Percentiles rank a stretch among this genome's conserved stretches.
Evolutionary conservation across 2,888 invertebrate genomes (phyloP).

Genomic region (Lasioglossum pauxillum): DNA sequence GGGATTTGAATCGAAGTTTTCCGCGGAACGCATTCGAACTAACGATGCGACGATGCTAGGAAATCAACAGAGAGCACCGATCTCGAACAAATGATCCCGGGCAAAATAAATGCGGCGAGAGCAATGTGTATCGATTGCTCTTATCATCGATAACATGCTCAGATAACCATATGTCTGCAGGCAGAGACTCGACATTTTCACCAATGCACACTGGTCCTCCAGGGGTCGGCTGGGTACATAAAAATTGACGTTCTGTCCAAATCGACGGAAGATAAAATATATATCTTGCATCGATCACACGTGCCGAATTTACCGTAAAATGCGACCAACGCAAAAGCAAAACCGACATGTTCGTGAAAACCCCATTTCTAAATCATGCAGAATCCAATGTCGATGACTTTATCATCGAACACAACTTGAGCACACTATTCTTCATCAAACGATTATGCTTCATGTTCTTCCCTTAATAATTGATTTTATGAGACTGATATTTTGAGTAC

Average conservation of each 20-base stretch:
- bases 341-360: neutral
- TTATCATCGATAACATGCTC: conserved; percentile 33
- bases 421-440: neutral
- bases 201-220: neutral
- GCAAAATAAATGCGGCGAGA: conserved; percentile 27
- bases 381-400: neutral
- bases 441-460: neutral
- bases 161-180: conserved; percentile 46
- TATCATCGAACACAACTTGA: neutral
- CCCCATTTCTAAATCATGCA: neutral
- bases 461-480: neutral
- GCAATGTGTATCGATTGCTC: conserved; percentile 28
- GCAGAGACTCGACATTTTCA: conserved; percentile 54
- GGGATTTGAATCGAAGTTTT: neutral
- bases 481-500: neutral
- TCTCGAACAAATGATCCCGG: neutral
- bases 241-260: neutral
- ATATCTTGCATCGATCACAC: conserved; percentile 2
- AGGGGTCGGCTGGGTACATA: neutral
- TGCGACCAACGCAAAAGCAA: neutral
- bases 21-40: neutral
- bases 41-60: neutral
- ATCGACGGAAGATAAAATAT: conserved; percentile 13
- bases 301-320: neutral
- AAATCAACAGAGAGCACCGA: neutral